A percentile compares a stretch with the other conserved stretches of the same genome.
These are phyloP conservation scores for Eublepharis macularius DNA, from an alignment of 2,113 vertebrate species.

Conservation along the genomic window DNA sequence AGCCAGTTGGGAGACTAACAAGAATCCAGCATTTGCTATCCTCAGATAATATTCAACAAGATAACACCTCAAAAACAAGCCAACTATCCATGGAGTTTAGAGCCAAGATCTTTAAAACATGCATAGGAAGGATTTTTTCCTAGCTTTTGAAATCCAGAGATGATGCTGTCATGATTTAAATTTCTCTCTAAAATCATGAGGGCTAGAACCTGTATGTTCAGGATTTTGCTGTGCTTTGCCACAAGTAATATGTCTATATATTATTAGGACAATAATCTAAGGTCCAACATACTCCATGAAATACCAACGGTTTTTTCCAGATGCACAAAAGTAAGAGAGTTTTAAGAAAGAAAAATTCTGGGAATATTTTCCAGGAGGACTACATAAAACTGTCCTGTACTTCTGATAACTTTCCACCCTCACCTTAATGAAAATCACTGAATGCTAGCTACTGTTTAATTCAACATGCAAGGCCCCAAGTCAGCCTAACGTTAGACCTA, in stretches of 20 bases:
- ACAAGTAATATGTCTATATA: background rate
- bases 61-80: background rate
- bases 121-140: too few relatives aligned
- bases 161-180: background rate
- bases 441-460: background rate
- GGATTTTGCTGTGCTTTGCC: background rate
- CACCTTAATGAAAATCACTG: background rate
- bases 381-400: background rate
- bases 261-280: background rate
- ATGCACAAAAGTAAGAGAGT: background rate
- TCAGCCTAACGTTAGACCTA: background rate
- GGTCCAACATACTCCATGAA: background rate
- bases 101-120: background rate
- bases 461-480: background rate
- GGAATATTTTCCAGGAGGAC: background rate
- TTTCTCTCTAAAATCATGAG: background rate
- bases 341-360: background rate
- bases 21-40: background rate
- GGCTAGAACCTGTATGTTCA: background rate
- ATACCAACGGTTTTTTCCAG: background rate
- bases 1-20: background rate
- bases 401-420: background rate
- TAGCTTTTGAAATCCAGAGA: background rate
- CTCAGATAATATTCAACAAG: background rate
- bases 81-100: too few relatives aligned